Percentiles rank a stretch among this genome's conserved stretches.
phyloP scores from a whole-genome alignment of 2,797 vertebrate species.

The Liparis tanakae region DNA sequence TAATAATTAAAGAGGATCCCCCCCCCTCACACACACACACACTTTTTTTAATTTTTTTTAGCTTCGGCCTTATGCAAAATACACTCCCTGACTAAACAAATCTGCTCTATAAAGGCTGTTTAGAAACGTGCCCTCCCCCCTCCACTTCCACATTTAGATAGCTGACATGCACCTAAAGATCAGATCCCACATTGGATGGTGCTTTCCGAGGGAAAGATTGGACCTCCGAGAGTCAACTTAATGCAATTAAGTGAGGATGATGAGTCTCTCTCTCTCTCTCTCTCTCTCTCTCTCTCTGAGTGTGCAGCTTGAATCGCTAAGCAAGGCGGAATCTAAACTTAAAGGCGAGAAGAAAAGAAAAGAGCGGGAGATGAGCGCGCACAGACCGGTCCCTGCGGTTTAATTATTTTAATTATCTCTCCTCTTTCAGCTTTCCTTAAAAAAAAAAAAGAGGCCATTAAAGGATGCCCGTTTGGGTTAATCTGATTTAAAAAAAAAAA shows the following conservation, averaged over 20 bases:
- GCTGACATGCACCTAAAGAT: slow-evolving; percentile 75
- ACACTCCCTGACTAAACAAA: slow-evolving; percentile 77
- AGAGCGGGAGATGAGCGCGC: slow-evolving; percentile 63
- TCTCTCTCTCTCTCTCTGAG: slow-evolving; percentile 62
- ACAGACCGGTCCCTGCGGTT: slow-evolving; percentile 87
- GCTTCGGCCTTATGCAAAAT: slow-evolving; percentile 77
- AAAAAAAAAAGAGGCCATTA: slow-evolving; percentile 87
- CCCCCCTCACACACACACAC: slow-evolving; percentile 18
- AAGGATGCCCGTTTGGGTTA: slow-evolving; percentile 91
- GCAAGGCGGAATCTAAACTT: slow-evolving; percentile 81
- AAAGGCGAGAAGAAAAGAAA: slow-evolving; percentile 81
- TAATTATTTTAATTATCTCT: slow-evolving; percentile 95
- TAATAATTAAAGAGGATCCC: slow-evolving; percentile 83
- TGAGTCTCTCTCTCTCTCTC: slow-evolving; percentile 72
- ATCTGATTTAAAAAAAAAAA: slow-evolving; percentile 87
- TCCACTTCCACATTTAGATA: slow-evolving; percentile 71
- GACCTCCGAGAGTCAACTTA: slow-evolving; percentile 83
- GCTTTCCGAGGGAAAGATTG: slow-evolving; percentile 76
- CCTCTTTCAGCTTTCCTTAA: slow-evolving; percentile 87
- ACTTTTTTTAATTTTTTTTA: slow-evolving; percentile 55
- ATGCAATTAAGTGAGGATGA: slow-evolving; percentile 82
- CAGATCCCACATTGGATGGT: slow-evolving; percentile 69
- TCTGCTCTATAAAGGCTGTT: slow-evolving; percentile 77
- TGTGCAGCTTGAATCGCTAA: slow-evolving; percentile 78
- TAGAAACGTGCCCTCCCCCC: slow-evolving; percentile 69